Evolutionary conservation across 2,113 vertebrate species (phyloP).

Genomic region (Corydoras sp.): DNA sequence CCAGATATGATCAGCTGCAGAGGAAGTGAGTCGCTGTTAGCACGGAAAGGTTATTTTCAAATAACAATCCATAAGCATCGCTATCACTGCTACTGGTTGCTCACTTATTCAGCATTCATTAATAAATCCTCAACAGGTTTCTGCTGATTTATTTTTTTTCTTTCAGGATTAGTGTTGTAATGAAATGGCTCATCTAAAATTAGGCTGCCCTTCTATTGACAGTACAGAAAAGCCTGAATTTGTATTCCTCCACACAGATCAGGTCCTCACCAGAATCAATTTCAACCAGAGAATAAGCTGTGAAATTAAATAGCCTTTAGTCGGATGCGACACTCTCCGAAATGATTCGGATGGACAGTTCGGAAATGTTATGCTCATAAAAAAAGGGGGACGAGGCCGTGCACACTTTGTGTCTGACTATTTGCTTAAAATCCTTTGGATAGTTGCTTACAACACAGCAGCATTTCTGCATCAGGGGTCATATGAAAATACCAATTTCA

Average conservation of each 20-base stretch:
- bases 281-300: slow-evolving; percentile 46
- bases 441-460: not conserved
- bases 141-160: slow-evolving; percentile 12
- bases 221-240: slow-evolving; percentile 35
- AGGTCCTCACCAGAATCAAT: slow-evolving; percentile 44
- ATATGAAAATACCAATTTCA: slow-evolving; percentile 15
- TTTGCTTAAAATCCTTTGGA: slow-evolving; percentile 23
- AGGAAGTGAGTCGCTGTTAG: not conserved
- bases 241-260: slow-evolving; percentile 41
- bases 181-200: slow-evolving; percentile 38
- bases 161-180: slow-evolving; percentile 24
- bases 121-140: slow-evolving; percentile 29
- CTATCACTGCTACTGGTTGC: slow-evolving; percentile 12
- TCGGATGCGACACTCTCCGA: slow-evolving; percentile 36
- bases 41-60: slow-evolving; percentile 10
- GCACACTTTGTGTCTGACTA: slow-evolving; percentile 24
- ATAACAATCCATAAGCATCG: slow-evolving; percentile 11
- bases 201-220: slow-evolving; percentile 37
- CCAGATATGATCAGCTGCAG: not conserved
- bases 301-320: slow-evolving; percentile 49
- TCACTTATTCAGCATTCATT: slow-evolving; percentile 17
- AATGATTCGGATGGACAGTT: slow-evolving; percentile 39
- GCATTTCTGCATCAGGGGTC: not conserved
- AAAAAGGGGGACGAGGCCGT: slow-evolving; percentile 17
- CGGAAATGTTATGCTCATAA: slow-evolving; percentile 31